phyloP scores from a whole-genome alignment of 2,888 invertebrate species.

The Charanyca ferruginea region DNA sequence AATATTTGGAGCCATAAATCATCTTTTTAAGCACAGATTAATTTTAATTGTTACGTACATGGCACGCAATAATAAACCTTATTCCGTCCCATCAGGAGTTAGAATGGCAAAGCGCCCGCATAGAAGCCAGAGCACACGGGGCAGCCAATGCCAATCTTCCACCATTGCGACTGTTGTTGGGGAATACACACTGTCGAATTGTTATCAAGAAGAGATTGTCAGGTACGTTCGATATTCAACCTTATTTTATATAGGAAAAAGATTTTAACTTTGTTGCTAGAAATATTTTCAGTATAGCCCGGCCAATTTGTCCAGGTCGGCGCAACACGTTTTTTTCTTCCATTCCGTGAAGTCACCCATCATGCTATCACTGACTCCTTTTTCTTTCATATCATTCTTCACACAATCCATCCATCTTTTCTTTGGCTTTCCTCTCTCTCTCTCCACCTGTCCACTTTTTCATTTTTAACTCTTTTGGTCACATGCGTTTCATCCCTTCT shows the following conservation, averaged over 20 bases:
- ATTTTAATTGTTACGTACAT: not conserved
- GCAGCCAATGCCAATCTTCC: slow-evolving; percentile 91
- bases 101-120: slow-evolving; percentile 98
- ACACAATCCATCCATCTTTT: too few relatives aligned
- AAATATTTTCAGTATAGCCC: too few relatives aligned
- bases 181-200: slow-evolving; percentile 98
- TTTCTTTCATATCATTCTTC: too few relatives aligned
- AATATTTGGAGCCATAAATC: not conserved
- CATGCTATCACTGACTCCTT: too few relatives aligned
- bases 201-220: slow-evolving; percentile 98
- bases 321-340: too few relatives aligned
- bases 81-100: slow-evolving; percentile 91
- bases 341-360: too few relatives aligned
- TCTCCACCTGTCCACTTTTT: too few relatives aligned
- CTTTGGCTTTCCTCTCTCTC: too few relatives aligned
- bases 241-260: not conserved
- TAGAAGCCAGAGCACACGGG: slow-evolving; percentile 96
- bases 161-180: slow-evolving; percentile 97
- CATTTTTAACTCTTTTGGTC: too few relatives aligned
- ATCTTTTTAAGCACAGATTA: not conserved
- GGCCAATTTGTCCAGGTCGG: too few relatives aligned
- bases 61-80: slow-evolving; percentile 17
- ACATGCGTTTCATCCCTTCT: too few relatives aligned
- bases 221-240: slow-evolving; percentile 87
- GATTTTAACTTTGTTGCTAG: not conserved